Percentiles rank a stretch among this genome's conserved stretches.
phyloP scores from a whole-genome alignment of 53 echinoderm and acorn worm species.

The Temnopleurus reevesii region DNA sequence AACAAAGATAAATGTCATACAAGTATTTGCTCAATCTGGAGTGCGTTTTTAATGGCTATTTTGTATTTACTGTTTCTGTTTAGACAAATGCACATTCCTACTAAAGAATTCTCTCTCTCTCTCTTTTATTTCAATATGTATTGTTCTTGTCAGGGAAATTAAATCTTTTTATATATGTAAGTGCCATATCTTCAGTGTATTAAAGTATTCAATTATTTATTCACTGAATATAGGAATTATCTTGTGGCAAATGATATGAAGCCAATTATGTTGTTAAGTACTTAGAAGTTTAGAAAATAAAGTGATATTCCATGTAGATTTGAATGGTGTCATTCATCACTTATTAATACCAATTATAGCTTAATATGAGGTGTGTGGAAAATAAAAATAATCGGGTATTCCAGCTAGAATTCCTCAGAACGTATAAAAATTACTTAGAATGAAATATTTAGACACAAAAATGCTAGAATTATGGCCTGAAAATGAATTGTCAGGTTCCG shows the following conservation, averaged over 20 bases:
- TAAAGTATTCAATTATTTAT: slow-evolving; percentile 25
- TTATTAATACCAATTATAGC: too few species aligned
- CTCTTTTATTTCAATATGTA: background rate
- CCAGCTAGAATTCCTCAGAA: too few species aligned
- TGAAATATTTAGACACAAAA: too few species aligned
- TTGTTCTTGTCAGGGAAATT: background rate
- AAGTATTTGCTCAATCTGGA: too few species aligned
- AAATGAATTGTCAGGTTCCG: too few species aligned
- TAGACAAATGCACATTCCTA: slow-evolving; percentile 7
- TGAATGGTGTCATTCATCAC: background rate
- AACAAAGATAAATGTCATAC: too few species aligned
- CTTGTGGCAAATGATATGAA: background rate
- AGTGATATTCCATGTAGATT: background rate
- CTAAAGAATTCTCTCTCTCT: background rate
- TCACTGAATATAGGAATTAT: background rate
- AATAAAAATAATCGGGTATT: too few species aligned
- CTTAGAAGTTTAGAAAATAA: slow-evolving; percentile 24
- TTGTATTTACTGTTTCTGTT: background rate
- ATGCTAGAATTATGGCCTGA: too few species aligned
- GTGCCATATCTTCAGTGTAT: background rate
- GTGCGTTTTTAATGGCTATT: too few species aligned
- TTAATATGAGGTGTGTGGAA: background rate
- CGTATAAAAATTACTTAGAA: too few species aligned
- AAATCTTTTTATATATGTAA: background rate
- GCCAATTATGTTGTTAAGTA: background rate